Evolutionary conservation across 2,888 invertebrate species (phyloP).

Genomic region (Aradus depressus): DNA sequence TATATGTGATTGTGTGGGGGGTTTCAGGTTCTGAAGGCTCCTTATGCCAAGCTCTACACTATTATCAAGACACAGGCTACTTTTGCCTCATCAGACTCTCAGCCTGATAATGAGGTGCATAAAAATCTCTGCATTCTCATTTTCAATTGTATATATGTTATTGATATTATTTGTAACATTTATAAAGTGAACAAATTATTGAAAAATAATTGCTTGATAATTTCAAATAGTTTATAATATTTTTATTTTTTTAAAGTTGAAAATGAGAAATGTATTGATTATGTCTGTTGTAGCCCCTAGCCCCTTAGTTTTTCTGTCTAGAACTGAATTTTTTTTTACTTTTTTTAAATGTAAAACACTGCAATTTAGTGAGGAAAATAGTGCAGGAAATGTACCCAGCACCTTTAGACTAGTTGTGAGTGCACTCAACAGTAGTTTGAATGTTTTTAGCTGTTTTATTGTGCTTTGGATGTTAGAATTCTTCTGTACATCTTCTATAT

Average conservation of each 20-base stretch:
- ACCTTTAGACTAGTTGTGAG: slow-evolving; percentile 19
- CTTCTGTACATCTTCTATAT: neutral
- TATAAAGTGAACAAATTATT: no score
- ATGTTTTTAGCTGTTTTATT: slow-evolving; percentile 20
- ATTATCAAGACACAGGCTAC: slow-evolving; percentile 91
- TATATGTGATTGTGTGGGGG: no score
- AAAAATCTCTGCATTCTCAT: slow-evolving; percentile 3
- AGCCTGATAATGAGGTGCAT: slow-evolving; percentile 38
- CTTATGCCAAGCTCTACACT: slow-evolving; percentile 91
- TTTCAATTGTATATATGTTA: no score
- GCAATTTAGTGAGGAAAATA: no score
- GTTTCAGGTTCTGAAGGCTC: slow-evolving; percentile 86
- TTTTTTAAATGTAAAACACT: no score
- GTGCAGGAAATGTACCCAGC: slow-evolving; percentile 20
- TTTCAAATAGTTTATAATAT: no score
- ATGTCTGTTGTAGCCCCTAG: slow-evolving; percentile 19
- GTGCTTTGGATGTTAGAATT: slow-evolving; percentile 23
- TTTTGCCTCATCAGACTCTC: slow-evolving; percentile 62
- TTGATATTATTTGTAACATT: no score
- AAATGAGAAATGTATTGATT: no score
- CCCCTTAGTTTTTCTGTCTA: no score
- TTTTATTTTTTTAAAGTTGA: neutral
- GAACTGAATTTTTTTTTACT: no score
- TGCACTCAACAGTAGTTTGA: slow-evolving; percentile 17
- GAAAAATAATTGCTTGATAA: no score